Conservation (phyloP, 1,140 invertebrate genomes). For the Megalonaias nervosa region DNA sequence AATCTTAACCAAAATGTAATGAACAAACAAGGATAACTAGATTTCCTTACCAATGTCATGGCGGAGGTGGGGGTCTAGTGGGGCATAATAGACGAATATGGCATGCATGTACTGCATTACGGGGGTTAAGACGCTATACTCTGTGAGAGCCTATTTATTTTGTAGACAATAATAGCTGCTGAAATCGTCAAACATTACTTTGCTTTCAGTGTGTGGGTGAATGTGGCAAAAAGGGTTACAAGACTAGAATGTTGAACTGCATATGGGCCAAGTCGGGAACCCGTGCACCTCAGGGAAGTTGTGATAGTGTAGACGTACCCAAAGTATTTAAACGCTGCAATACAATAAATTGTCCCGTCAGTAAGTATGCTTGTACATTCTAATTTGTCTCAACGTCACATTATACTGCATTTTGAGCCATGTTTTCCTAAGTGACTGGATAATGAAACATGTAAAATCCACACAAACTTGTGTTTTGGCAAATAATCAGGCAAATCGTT, state of each 20-base stretch:
- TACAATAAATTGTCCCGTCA: conserved; percentile 29
- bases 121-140: too few species aligned
- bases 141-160: too few species aligned
- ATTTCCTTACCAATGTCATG: neutral
- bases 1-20: neutral
- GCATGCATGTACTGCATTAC: neutral
- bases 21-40: neutral
- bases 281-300: conserved; percentile 38
- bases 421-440: too few species aligned
- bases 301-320: conserved; percentile 39
- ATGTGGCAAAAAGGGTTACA: conserved; percentile 46
- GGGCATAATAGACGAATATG: neutral
- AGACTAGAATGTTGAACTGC: conserved; percentile 48
- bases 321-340: conserved; percentile 30
- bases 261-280: conserved; percentile 42
- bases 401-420: too few species aligned
- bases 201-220: conserved; percentile 45
- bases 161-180: neutral
- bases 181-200: neutral
- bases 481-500: too few species aligned
- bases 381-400: too few species aligned
- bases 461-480: too few species aligned
- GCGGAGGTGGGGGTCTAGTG: neutral
- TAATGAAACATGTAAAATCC: too few species aligned
- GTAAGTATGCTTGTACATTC: conserved; percentile 15